These are phyloP conservation scores for Heteronetta atricapilla DNA, from an alignment of 2,113 vertebrate species.

Conservation along the genomic window DNA sequence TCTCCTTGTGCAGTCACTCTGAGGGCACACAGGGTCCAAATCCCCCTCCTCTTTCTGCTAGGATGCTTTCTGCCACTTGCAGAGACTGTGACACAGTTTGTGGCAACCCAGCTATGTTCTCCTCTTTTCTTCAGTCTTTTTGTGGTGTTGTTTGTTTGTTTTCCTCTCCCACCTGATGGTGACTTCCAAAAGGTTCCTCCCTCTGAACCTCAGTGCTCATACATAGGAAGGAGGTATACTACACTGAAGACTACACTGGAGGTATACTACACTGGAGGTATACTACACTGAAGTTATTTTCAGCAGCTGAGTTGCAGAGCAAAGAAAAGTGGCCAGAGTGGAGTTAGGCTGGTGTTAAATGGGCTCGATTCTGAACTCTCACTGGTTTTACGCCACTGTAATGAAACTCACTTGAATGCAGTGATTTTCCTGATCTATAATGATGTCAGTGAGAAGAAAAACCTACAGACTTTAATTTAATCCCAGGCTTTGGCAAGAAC, in stretches of 20 bases:
- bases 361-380: background rate
- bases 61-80: background rate
- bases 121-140: background rate
- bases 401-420: background rate
- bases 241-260: background rate
- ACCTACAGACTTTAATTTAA: conserved; percentile 1
- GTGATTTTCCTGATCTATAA: background rate
- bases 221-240: background rate
- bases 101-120: background rate
- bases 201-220: background rate
- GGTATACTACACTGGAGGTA: background rate
- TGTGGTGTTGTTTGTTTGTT: background rate
- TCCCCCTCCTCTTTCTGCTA: background rate
- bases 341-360: background rate
- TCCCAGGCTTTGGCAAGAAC: conserved; percentile 44
- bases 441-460: conserved; percentile 44
- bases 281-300: background rate
- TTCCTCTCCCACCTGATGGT: background rate
- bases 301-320: background rate
- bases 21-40: background rate
- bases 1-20: background rate
- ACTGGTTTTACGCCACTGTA: background rate
- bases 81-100: background rate
- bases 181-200: background rate
- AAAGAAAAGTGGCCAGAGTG: background rate